Evolutionary conservation across 2,888 invertebrate species (phyloP).

Genomic region (Scaeva pyrastri): DNA sequence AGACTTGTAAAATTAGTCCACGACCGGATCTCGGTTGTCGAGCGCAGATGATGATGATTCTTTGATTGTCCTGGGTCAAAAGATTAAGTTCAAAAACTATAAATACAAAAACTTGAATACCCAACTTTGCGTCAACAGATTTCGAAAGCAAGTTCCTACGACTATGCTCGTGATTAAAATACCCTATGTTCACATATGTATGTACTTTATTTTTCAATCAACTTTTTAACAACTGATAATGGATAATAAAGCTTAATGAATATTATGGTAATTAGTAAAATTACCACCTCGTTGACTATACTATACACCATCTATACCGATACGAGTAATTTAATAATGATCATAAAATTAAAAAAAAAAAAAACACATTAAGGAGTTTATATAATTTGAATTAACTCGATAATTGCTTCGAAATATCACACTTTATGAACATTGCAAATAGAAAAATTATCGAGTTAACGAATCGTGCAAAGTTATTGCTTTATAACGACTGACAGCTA

Average conservation of each 20-base stretch:
- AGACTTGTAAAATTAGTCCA: too few species aligned
- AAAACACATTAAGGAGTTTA: slow-evolving; percentile 22
- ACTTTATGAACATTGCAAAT: slow-evolving; percentile 48
- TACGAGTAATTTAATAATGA: slow-evolving; percentile 15
- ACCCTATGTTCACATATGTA: neutral
- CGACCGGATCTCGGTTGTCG: too few species aligned
- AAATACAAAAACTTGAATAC: too few species aligned
- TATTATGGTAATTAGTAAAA: slow-evolving; percentile 6
- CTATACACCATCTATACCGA: too few species aligned
- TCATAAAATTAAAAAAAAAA: slow-evolving; percentile 10
- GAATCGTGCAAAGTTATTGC: slow-evolving; percentile 49
- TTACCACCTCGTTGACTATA: slow-evolving; percentile 9
- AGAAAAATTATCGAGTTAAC: slow-evolving; percentile 56
- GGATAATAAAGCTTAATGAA: neutral
- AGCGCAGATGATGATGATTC: too few species aligned
- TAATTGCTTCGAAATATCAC: slow-evolving; percentile 55
- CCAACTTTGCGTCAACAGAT: too few species aligned
- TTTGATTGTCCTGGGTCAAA: too few species aligned
- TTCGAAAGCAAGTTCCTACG: neutral
- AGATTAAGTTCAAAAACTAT: too few species aligned
- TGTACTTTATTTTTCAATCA: neutral
- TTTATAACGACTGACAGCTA: slow-evolving; percentile 44
- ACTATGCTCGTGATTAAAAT: too few species aligned
- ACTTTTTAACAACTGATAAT: neutral
- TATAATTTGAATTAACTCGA: slow-evolving; percentile 49